Evolutionary conservation across 2,797 vertebrate species (phyloP).

Genomic region (Hydrolagus colliei): DNA sequence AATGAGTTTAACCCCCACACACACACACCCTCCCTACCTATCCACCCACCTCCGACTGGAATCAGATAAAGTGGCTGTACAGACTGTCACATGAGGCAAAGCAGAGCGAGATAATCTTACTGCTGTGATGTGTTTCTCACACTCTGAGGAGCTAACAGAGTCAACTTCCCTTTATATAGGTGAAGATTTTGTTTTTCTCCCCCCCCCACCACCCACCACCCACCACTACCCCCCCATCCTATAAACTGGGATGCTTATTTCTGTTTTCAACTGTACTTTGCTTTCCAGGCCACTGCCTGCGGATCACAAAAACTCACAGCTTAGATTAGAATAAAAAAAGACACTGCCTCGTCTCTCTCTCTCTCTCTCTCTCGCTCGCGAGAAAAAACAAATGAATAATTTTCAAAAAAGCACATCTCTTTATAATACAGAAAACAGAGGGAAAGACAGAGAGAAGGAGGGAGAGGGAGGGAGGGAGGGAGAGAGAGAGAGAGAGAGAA

Average conservation of each 20-base stretch:
- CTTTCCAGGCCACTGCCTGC: constrained; percentile 19
- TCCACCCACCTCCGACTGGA: background rate
- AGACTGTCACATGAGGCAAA: background rate
- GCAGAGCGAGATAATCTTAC: background rate
- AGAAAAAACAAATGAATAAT: constrained; percentile 13
- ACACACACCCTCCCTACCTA: too few species aligned
- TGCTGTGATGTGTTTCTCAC: background rate
- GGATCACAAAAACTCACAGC: constrained; percentile 19
- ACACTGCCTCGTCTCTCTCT: too few species aligned
- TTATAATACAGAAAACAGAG: background rate
- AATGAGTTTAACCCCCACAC: background rate
- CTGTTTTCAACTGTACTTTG: background rate
- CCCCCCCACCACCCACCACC: too few species aligned
- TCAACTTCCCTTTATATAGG: background rate
- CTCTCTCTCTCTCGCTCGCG: too few species aligned
- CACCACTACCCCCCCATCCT: too few species aligned
- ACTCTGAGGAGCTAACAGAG: background rate
- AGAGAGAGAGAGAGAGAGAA: too few species aligned
- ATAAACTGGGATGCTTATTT: background rate
- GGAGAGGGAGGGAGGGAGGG: too few species aligned
- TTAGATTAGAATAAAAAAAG: background rate
- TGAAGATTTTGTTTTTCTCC: background rate
- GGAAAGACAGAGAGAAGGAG: background rate
- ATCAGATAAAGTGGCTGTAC: background rate
- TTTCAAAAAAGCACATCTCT: constrained; percentile 27